Evolutionary conservation across 2,113 vertebrate species (phyloP).

Genomic region (Bungarus multicinctus): DNA sequence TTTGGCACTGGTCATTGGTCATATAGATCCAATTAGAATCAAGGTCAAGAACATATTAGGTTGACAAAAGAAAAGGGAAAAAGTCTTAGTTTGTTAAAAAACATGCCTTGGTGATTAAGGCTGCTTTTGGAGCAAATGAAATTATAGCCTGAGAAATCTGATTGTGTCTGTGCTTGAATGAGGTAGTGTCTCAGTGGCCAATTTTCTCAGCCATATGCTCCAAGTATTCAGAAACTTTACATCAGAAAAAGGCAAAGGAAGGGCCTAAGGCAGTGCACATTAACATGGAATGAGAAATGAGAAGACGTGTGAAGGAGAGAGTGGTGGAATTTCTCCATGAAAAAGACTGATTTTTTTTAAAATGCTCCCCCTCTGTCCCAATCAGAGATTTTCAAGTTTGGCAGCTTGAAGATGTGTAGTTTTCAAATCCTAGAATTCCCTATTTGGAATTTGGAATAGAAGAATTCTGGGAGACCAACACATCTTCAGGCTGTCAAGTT

Average conservation of each 20-base stretch:
- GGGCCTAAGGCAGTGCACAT: conserved; percentile 50
- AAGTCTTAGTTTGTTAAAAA: conserved; percentile 58
- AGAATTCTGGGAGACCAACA: neutral
- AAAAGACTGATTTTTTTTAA: conserved; percentile 30
- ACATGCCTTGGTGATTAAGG: conserved; percentile 68
- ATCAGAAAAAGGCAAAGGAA: conserved; percentile 66
- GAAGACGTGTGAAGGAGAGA: conserved; percentile 67
- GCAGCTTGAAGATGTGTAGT: neutral
- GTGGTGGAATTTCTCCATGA: conserved; percentile 55
- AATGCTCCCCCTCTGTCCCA: rapidly evolving
- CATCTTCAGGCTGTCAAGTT: neutral
- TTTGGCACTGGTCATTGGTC: neutral
- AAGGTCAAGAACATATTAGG: conserved; percentile 61
- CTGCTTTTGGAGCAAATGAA: conserved; percentile 66
- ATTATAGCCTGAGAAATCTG: conserved; percentile 73
- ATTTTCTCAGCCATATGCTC: conserved; percentile 67
- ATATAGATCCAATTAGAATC: conserved; percentile 60
- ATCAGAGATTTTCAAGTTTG: neutral
- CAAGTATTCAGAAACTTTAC: conserved; percentile 64
- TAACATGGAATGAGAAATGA: conserved; percentile 53
- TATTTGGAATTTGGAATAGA: neutral
- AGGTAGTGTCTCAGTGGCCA: conserved; percentile 73
- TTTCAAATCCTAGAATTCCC: neutral
- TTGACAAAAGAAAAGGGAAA: conserved; percentile 17
- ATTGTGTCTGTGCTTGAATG: conserved; percentile 69